Conservation (phyloP, 1,140 invertebrate genomes). For the Radopholus similis region DNA sequence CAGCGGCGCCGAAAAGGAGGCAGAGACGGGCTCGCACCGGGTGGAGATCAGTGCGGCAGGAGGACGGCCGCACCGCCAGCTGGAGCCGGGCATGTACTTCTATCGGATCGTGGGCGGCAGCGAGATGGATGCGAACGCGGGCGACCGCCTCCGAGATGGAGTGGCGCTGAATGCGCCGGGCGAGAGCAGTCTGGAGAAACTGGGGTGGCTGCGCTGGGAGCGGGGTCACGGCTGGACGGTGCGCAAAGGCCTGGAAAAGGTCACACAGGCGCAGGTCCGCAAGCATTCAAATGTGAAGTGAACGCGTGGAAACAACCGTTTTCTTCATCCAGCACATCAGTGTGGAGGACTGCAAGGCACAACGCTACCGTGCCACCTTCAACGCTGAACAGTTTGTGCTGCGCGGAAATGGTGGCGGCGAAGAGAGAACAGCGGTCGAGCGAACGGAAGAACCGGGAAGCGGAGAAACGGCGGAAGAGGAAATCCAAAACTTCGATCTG, state of each 20-base stretch:
- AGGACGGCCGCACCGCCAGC: slow-evolving; percentile 30
- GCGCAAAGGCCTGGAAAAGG: slow-evolving; percentile 40
- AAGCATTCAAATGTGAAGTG: not conserved
- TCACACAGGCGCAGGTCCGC: slow-evolving; percentile 47
- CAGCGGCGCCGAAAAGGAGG: not conserved
- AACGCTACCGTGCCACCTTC: slow-evolving; percentile 46
- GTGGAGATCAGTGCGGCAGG: slow-evolving; percentile 13
- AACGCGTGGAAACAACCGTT: not conserved
- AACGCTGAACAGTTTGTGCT: slow-evolving; percentile 49
- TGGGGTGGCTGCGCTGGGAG: slow-evolving; percentile 48
- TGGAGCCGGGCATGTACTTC: slow-evolving; percentile 50
- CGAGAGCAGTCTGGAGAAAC: slow-evolving; percentile 44
- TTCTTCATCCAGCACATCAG: slow-evolving; percentile 37
- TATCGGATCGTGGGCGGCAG: slow-evolving; percentile 27
- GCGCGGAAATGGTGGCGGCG: not conserved
- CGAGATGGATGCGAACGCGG: not conserved
- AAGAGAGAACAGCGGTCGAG: no score
- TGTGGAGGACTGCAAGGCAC: slow-evolving; percentile 48
- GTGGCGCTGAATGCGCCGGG: slow-evolving; percentile 36
- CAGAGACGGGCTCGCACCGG: not conserved
- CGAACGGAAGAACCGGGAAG: not conserved
- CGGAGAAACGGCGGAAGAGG: slow-evolving; percentile 17
- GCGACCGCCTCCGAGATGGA: slow-evolving; percentile 22
- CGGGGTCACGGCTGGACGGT: slow-evolving; percentile 32
- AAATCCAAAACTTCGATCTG: slow-evolving; percentile 41